A percentile compares a stretch with the other conserved stretches of the same genome.
Evolutionary conservation across 2,113 vertebrate genomes (phyloP).

Genomic region (Pelvicachromis taeniatus): DNA sequence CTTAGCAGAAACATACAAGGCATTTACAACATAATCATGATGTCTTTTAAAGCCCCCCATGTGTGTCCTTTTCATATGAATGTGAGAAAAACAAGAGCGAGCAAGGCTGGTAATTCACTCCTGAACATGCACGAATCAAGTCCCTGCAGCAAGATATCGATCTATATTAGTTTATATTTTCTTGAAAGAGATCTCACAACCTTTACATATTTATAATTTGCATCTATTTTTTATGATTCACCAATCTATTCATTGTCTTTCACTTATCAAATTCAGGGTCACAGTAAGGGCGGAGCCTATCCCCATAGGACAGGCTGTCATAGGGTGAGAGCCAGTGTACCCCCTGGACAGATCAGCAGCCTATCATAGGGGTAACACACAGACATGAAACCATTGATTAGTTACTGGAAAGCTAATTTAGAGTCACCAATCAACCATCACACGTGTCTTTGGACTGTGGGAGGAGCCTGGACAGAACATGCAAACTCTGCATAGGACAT

Average conservation of each 20-base stretch:
- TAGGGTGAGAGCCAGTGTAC: not conserved
- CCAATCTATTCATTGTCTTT: not conserved
- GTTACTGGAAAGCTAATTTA: not conserved
- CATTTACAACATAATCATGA: not conserved
- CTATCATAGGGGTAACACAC: not conserved
- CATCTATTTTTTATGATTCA: not conserved
- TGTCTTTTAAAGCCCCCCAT: not conserved
- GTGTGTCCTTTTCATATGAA: not conserved
- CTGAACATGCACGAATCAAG: not conserved
- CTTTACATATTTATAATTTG: not conserved
- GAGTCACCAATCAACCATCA: not conserved
- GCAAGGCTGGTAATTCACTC: not conserved
- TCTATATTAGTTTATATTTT: not conserved
- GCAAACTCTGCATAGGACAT: not conserved
- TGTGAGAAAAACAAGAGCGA: not conserved
- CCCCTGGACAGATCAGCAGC: not conserved
- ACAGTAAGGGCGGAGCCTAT: not conserved
- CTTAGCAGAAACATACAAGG: not conserved
- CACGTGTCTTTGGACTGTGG: not conserved
- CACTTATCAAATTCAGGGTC: not conserved
- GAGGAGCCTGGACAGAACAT: not conserved
- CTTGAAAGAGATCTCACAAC: not conserved
- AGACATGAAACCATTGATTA: not conserved
- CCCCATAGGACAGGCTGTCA: not conserved
- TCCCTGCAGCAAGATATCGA: not conserved